Evolutionary conservation across 2,797 vertebrate species (phyloP).

Genomic region (Pangasius larnaudii): DNA sequence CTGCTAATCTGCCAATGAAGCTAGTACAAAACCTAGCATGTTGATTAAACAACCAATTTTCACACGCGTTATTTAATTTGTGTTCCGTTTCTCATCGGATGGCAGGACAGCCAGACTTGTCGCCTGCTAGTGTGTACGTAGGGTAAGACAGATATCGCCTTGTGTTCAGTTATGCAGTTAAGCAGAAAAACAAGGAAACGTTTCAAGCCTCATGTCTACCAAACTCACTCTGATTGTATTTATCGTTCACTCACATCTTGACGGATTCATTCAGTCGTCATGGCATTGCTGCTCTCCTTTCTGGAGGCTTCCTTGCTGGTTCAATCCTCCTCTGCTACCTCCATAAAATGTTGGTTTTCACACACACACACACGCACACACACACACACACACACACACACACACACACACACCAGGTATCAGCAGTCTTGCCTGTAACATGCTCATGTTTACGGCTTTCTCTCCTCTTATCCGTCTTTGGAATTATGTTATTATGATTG

Average conservation of each 20-base stretch:
- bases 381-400: slow-evolving; percentile 63
- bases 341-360: slow-evolving; percentile 54
- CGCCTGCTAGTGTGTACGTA: not conserved
- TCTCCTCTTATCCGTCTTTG: slow-evolving; percentile 14
- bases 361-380: slow-evolving; percentile 50
- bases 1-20: not conserved
- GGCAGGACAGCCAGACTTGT: not conserved
- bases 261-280: slow-evolving; percentile 28
- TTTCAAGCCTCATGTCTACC: slow-evolving; percentile 36
- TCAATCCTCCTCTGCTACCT: slow-evolving; percentile 48
- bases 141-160: slow-evolving; percentile 20
- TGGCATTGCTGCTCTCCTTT: slow-evolving; percentile 34
- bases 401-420: slow-evolving; percentile 62
- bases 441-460: slow-evolving; percentile 16
- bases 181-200: slow-evolving; percentile 2
- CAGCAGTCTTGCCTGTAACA: slow-evolving; percentile 67
- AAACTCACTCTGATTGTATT: slow-evolving; percentile 48
- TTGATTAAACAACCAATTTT: not conserved
- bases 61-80: not conserved
- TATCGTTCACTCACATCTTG: slow-evolving; percentile 20
- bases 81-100: not conserved
- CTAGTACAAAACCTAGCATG: not conserved
- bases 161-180: slow-evolving; percentile 24
- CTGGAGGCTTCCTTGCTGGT: slow-evolving; percentile 45
- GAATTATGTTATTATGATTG: slow-evolving; percentile 45